Percentiles rank a stretch among this genome's conserved stretches.
Evolutionary conservation across 2,113 vertebrate genomes (phyloP).

Genomic region (Pavo muticus): DNA sequence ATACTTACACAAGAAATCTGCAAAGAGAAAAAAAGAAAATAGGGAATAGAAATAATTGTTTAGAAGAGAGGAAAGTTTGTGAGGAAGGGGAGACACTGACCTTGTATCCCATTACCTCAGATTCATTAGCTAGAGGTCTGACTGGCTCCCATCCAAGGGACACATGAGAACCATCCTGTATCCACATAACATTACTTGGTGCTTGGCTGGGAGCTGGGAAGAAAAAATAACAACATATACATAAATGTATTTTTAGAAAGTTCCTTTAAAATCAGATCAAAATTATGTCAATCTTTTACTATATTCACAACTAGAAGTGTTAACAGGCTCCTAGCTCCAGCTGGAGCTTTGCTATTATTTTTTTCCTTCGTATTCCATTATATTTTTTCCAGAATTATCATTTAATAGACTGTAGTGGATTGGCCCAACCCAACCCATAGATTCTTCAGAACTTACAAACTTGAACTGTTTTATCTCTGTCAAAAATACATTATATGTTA

Average conservation of each 20-base stretch:
- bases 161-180: conserved; percentile 92
- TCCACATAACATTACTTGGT: conserved; percentile 91
- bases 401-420: conserved; percentile 21
- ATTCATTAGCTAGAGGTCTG: conserved; percentile 90
- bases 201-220: conserved; percentile 89
- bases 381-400: not conserved
- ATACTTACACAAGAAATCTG: not conserved
- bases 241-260: not conserved
- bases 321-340: not conserved
- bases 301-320: not conserved
- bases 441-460: conserved; percentile 31
- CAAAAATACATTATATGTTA: conserved; percentile 47
- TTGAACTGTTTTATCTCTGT: conserved; percentile 54
- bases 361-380: not conserved
- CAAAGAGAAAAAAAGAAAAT: not conserved
- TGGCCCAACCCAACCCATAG: not conserved
- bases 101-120: conserved; percentile 96
- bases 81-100: conserved; percentile 72
- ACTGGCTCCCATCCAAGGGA: conserved; percentile 94
- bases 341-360: not conserved
- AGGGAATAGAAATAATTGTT: not conserved
- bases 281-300: not conserved
- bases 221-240: not conserved
- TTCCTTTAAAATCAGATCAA: not conserved
- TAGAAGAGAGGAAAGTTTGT: not conserved